Conservation (phyloP, 1,140 invertebrate genomes). For the Euwallacea fornicatus region DNA sequence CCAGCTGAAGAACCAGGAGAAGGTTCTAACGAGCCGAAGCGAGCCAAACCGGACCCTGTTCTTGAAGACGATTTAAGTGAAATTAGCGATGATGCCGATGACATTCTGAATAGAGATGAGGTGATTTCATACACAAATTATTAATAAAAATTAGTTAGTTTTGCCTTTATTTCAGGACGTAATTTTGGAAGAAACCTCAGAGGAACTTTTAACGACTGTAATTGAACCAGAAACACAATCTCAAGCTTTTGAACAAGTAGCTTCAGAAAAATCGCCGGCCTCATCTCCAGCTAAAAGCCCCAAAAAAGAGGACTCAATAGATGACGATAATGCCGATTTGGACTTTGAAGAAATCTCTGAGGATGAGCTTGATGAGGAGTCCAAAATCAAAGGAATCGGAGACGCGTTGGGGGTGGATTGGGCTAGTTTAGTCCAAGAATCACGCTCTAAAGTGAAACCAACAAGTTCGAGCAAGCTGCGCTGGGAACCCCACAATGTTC, state of each 20-base stretch:
- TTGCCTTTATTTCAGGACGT: constrained; percentile 29
- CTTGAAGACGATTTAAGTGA: constrained; percentile 78
- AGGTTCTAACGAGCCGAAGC: constrained; percentile 53
- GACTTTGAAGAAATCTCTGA: constrained; percentile 90
- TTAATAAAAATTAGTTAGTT: not conserved
- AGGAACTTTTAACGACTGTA: constrained; percentile 10
- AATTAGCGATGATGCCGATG: constrained; percentile 84
- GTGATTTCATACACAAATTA: constrained; percentile 50
- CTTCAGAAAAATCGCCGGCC: constrained; percentile 42
- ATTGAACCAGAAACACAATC: not conserved
- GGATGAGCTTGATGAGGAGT: constrained; percentile 81
- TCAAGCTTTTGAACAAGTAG: not conserved
- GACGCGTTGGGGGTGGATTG: constrained; percentile 91
- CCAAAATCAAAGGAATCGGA: constrained; percentile 70
- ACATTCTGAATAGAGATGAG: constrained; percentile 78
- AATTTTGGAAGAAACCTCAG: constrained; percentile 24
- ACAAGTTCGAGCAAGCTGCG: constrained; percentile 65
- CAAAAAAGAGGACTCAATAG: constrained; percentile 52
- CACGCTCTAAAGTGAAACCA: constrained; percentile 53
- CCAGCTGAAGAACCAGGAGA: constrained; percentile 48
- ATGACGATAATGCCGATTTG: constrained; percentile 68
- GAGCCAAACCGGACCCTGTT: constrained; percentile 58
- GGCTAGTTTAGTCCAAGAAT: constrained; percentile 82
- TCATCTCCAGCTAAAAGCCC: constrained; percentile 37
- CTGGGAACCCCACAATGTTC: constrained; percentile 66